Evolutionary conservation across 2,797 vertebrate species (phyloP), one percentile per base, ranked within the genome.

Genomic region (Adelosebastes latens): DNA sequence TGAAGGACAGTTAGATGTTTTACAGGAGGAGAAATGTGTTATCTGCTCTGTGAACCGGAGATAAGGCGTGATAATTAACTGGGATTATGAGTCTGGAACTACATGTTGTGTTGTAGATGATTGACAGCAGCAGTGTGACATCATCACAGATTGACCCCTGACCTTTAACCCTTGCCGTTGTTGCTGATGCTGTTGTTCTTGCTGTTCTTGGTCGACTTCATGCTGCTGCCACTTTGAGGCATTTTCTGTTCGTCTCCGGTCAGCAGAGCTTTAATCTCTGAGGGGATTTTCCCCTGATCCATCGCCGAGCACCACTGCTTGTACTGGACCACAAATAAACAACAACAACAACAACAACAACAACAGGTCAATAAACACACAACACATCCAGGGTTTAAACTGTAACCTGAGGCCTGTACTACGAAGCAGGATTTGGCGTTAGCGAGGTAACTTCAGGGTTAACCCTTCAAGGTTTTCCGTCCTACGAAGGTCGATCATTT

Each of bases 261-360:
- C 58, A 99, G 96, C 2, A 99, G 94, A 46, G 98, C 98, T 94
- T 98, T 98, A 84, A 99, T 99, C 95, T 99, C 98, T 0, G 98
- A 99, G 4, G 98, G 98, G 91, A 99, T 99, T 94, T 99, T 99
- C 52, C 98, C 98, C 95, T 99, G 98, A 87, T 99, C 98, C 98
- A 99, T 99, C 6, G 98, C 98, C 32, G 97, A 94, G 80, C 98
- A 99, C 98, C 98, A 99, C 95, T 99, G 98, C 88, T 99, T 99
- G 91, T 99, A 99, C 98, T 99, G 93, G 25, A 55, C n/a, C 22
- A 53, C 52, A 10, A n/a, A n/a, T 20, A 52, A 12, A 12, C 11
- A 3, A 22, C n/a, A n/a, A n/a, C n/a, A n/a, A n/a, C 5, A 62
- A 5, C 20, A 61, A 61, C 27, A 31, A 6, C 27, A 1, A 27